Conservation (phyloP, 2,797 vertebrate species). For the Rousettus madagascariensis region DNA sequence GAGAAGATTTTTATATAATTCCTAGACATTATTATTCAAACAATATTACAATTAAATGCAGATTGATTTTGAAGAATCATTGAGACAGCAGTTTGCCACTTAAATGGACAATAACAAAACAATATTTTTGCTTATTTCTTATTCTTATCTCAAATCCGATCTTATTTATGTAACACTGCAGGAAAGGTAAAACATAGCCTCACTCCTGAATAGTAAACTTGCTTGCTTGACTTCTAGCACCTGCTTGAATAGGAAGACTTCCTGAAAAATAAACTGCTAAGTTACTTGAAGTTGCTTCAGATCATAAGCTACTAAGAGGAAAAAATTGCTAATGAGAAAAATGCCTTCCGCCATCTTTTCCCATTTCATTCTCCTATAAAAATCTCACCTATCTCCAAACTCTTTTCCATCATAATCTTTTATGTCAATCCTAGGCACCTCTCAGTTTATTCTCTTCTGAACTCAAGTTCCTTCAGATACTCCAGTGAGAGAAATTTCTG, state of each 20-base stretch:
- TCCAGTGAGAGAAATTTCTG: neutral
- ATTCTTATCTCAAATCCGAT: constrained; percentile 8
- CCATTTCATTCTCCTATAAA: neutral
- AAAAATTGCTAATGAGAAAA: neutral
- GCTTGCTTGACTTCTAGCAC: neutral
- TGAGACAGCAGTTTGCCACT: neutral
- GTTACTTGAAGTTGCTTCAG: neutral
- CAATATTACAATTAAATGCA: neutral
- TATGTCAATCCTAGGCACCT: neutral
- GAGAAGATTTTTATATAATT: constrained; percentile 21
- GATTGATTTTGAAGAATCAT: constrained; percentile 34
- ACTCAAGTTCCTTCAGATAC: neutral
- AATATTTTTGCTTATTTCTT: constrained; percentile 9
- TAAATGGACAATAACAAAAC: constrained; percentile 17
- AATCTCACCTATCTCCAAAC: neutral
- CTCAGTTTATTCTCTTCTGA: neutral
- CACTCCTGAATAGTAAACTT: neutral
- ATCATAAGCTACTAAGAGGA: neutral
- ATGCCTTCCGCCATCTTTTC: neutral
- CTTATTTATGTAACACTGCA: constrained; percentile 47
- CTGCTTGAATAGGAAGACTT: neutral
- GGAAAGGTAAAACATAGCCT: neutral
- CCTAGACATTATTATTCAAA: constrained; percentile 13
- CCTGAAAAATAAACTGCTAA: constrained; percentile 37
- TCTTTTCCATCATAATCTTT: neutral